These are phyloP conservation scores for Lumbricus terrestris DNA, from an alignment of 2,888 invertebrate species.

Conservation along the genomic window DNA sequence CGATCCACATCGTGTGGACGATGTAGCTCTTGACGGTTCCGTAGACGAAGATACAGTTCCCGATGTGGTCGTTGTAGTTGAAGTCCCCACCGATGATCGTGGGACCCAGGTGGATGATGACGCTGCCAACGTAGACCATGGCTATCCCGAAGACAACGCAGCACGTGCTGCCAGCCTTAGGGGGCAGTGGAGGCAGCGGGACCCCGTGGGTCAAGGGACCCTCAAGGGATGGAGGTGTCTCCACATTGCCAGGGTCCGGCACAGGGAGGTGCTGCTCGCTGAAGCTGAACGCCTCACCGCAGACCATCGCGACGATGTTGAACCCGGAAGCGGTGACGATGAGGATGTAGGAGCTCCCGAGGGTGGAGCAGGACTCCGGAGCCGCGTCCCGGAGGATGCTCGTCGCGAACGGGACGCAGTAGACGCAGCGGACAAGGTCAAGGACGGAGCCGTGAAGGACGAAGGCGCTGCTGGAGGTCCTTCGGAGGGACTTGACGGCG, in stretches of 20 bases:
- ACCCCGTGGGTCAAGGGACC: not conserved
- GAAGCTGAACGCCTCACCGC: slow-evolving; percentile 58
- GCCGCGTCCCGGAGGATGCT: slow-evolving; percentile 50
- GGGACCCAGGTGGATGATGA: slow-evolving; percentile 80
- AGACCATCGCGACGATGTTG: slow-evolving; percentile 59
- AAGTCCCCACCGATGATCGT: slow-evolving; percentile 57
- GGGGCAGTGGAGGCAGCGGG: not conserved
- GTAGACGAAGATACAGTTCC: slow-evolving; percentile 76
- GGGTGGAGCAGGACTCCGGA: slow-evolving; percentile 51
- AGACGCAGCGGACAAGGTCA: slow-evolving; percentile 54
- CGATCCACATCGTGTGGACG: slow-evolving; percentile 84
- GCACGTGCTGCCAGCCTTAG: slow-evolving; percentile 34
- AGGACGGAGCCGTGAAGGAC: slow-evolving; percentile 56
- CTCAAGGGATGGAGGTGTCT: too few species aligned
- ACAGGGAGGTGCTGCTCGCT: slow-evolving; percentile 47
- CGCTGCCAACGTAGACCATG: slow-evolving; percentile 90
- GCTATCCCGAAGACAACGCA: slow-evolving; percentile 86
- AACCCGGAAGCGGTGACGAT: slow-evolving; percentile 57
- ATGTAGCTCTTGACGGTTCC: slow-evolving; percentile 86
- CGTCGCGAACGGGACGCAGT: slow-evolving; percentile 56
- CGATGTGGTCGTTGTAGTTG: slow-evolving; percentile 63
- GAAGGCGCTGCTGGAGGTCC: slow-evolving; percentile 55
- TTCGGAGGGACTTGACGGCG: slow-evolving; percentile 38
- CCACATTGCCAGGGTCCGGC: too few species aligned
- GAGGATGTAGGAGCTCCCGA: slow-evolving; percentile 56